Conservation (phyloP, 2,797 vertebrate species). For the Luscinia luscinia region DNA sequence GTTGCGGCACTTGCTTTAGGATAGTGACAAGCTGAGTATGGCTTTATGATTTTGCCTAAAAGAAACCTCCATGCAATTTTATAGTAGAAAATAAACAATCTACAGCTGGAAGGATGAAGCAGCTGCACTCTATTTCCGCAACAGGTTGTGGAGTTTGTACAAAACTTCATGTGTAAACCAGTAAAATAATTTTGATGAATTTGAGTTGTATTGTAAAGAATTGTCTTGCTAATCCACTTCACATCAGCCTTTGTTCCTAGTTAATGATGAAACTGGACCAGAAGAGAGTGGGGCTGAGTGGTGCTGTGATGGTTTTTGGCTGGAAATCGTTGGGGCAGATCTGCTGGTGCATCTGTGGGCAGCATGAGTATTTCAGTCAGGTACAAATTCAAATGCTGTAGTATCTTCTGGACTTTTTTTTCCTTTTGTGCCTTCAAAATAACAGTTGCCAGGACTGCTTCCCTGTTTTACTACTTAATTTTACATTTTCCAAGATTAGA, state of each 20-base stretch:
- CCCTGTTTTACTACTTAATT: not conserved
- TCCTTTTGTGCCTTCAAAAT: not conserved
- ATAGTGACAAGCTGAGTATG: not conserved
- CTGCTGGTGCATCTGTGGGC: accelerated
- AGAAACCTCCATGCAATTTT: not conserved
- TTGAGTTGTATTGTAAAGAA: not conserved
- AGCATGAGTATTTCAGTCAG: not conserved
- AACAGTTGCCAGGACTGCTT: not conserved
- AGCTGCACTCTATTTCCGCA: not conserved
- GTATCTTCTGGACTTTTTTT: not conserved
- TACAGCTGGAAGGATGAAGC: not conserved
- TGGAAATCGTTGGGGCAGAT: not conserved
- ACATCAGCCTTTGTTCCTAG: not conserved
- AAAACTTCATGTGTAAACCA: not conserved
- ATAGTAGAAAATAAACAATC: not conserved
- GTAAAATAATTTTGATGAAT: not conserved
- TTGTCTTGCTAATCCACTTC: not conserved
- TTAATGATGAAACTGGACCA: not conserved
- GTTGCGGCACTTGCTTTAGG: not conserved
- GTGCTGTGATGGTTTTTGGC: not conserved
- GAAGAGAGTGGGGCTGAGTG: not conserved
- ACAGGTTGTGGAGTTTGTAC: not conserved
- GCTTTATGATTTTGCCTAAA: not conserved
- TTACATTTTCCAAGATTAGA: not conserved
- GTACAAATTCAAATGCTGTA: not conserved